Conservation (phyloP, 2,797 vertebrate genomes). For the Tarsius wallacei region DNA sequence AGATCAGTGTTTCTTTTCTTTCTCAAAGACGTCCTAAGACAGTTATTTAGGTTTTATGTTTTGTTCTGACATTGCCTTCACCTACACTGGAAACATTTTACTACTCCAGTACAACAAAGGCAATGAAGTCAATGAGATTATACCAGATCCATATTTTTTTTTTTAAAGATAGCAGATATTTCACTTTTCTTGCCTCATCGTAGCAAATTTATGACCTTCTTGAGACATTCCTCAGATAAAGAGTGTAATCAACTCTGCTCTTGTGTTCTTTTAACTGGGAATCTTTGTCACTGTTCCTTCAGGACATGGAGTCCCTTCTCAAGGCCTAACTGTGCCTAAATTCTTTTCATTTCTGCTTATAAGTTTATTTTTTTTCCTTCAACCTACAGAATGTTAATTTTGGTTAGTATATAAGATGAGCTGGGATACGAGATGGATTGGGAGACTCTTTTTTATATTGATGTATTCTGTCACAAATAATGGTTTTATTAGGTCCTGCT, state of each 20-base stretch:
- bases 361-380: not conserved
- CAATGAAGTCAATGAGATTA: not conserved
- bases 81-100: not conserved
- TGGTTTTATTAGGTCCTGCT: not conserved
- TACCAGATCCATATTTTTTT: not conserved
- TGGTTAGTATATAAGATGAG: not conserved
- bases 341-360: not conserved
- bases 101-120: not conserved
- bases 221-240: not conserved
- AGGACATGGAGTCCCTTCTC: not conserved
- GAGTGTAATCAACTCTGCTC: not conserved
- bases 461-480: not conserved
- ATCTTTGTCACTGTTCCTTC: not conserved
- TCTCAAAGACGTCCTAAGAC: not conserved
- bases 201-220: not conserved
- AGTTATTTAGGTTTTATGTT: not conserved
- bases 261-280: not conserved
- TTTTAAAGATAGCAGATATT: not conserved
- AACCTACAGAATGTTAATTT: not conserved
- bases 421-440: not conserved
- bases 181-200: not conserved
- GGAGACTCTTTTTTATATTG: not conserved
- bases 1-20: not conserved
- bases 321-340: fast-evolving
- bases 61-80: not conserved